Conservation (phyloP, 2,113 vertebrate species). For the Elaphurus davidianus region DNA sequence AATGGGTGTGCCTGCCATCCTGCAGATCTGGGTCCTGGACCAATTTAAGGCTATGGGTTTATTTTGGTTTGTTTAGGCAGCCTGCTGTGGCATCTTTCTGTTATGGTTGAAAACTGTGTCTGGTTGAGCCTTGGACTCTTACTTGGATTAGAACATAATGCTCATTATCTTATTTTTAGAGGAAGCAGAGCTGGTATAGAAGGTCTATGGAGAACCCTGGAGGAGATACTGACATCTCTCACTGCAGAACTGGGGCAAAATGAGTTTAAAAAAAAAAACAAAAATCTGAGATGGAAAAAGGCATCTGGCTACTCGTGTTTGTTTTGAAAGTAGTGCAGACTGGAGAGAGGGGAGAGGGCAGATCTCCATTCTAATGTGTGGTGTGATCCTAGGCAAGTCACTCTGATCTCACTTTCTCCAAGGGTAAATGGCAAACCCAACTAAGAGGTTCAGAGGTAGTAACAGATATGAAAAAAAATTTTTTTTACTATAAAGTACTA, state of each 20-base stretch:
- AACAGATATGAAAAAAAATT: not conserved
- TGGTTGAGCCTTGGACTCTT: not conserved
- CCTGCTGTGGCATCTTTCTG: not conserved
- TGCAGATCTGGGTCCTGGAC: not conserved
- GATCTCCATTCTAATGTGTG: not conserved
- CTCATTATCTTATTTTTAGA: not conserved
- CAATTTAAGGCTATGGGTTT: conserved; percentile 10
- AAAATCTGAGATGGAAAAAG: not conserved
- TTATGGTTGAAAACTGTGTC: not conserved
- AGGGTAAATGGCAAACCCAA: not conserved
- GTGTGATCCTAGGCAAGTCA: not conserved
- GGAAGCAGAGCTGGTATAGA: not conserved
- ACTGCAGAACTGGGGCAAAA: not conserved
- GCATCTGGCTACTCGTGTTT: not conserved
- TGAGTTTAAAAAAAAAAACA: not conserved
- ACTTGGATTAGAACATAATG: not conserved
- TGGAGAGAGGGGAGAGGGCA: not conserved
- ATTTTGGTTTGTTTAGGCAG: conserved; percentile 27
- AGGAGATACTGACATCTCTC: not conserved
- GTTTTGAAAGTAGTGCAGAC: not conserved
- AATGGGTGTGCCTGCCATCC: not conserved
- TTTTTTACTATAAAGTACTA: not conserved
- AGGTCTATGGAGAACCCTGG: not conserved
- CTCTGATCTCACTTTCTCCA: not conserved
- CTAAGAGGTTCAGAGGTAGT: not conserved